Evolutionary conservation across 2,888 invertebrate species (phyloP), one percentile per base, ranked within the genome.

Genomic region (Archips xylosteana): DNA sequence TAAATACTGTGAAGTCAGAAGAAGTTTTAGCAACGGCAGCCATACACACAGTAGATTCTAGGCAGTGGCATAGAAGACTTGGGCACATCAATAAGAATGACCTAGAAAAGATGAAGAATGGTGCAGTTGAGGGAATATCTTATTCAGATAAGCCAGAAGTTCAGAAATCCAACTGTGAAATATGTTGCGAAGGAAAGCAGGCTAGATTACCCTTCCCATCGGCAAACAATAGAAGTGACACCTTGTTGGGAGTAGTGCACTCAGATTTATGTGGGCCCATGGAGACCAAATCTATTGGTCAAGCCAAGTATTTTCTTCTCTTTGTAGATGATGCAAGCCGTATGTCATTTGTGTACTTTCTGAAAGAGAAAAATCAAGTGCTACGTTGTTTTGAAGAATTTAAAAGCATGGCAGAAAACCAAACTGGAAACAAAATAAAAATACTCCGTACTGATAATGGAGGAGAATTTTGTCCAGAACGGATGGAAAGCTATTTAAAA

Each of bases 61-160:
- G 60, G 45, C 45, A 45, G 8, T 76, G 79, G 76, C 78, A 78
- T 15, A 60, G 75, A 10, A 69, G 76, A 36, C 47, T 79, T 9
- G 77, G 74, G 3, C 79, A 78, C 45, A 49, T 80, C 1, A 79
- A 80, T 42, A 78, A 74, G 3, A 65, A 34, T 13, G 67, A 76
- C 36, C 45, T 77, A 47, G 76, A 75, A n/a, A 74, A 70, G 39
- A 78, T 77, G 77, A 77, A 70, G n/a, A 71, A 77, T 69, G 78
- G 76, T 12, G 74, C 77, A 23, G 78, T 78, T 12, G 47, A 72
- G 32, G 76, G 78, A 13, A 15, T 79, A 47, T n/a, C 51, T 1
- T 70, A 49, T 32, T 15, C 64, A n/a, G 67, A 66, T 15, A 71
- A 74, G 15, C 62, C 39, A n/a, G 67, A 57, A 36, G 49, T 74